Evolutionary conservation across 2,797 vertebrate genomes (phyloP).

Genomic region (Hydrocynus forskahlii): DNA sequence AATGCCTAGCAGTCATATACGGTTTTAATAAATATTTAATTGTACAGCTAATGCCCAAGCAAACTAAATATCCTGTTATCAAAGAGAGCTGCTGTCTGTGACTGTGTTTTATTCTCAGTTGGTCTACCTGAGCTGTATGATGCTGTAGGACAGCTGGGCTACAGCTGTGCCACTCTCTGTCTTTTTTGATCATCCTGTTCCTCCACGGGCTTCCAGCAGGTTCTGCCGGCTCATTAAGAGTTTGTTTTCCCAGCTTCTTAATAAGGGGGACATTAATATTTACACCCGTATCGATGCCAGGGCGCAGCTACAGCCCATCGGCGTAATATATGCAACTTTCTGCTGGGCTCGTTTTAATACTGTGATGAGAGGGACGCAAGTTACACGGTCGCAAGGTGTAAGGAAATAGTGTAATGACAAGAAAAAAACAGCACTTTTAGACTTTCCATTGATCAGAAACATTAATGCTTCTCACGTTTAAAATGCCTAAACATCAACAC

Average conservation of each 20-base stretch:
- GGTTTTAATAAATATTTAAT: background rate
- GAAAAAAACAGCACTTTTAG: background rate
- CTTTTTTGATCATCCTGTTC: constrained; percentile 74
- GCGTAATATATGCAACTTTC: background rate
- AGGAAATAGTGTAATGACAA: background rate
- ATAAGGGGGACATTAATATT: constrained; percentile 44
- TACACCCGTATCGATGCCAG: background rate
- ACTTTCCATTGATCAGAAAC: background rate
- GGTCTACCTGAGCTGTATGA: constrained; percentile 41
- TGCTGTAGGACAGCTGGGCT: constrained; percentile 67
- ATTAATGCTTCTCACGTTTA: background rate
- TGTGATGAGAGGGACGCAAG: background rate
- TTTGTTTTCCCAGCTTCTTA: constrained; percentile 63
- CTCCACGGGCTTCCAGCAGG: constrained; percentile 68
- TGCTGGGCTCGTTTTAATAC: constrained; percentile 1
- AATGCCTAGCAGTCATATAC: background rate
- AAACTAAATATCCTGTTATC: constrained; percentile 17
- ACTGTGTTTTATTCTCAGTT: background rate
- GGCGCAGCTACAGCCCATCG: background rate
- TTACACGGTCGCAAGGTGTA: background rate
- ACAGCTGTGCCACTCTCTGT: constrained; percentile 66
- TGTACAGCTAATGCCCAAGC: background rate
- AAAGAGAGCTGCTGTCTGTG: background rate
- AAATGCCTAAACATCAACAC: background rate
- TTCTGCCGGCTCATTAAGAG: constrained; percentile 73